phyloP scores from a whole-genome alignment of 2,797 vertebrate genomes.

The Catamblyrhynchus diadema region DNA sequence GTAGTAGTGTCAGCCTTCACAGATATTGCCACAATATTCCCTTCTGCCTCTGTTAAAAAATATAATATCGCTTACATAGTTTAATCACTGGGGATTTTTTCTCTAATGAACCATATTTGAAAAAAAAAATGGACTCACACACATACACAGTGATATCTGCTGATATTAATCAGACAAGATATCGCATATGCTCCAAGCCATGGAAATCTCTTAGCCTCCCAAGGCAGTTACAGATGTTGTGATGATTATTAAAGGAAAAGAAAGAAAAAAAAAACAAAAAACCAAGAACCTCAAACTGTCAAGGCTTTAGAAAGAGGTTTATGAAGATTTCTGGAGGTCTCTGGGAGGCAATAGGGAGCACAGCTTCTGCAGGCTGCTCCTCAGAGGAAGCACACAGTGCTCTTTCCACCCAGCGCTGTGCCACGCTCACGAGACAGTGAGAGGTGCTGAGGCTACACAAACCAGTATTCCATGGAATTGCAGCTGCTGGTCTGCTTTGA shows the following conservation, averaged over 20 bases:
- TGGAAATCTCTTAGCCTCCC: constrained; percentile 2
- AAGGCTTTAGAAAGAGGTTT: neutral
- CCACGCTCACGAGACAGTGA: rapidly evolving
- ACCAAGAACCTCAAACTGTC: neutral
- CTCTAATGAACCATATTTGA: neutral
- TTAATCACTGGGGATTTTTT: neutral
- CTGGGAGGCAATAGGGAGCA: neutral
- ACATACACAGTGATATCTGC: neutral
- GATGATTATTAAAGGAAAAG: neutral
- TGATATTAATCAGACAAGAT: constrained; percentile 25
- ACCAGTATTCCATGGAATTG: neutral
- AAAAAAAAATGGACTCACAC: neutral
- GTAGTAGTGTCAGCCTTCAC: neutral
- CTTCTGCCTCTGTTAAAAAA: neutral
- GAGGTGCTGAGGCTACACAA: rapidly evolving
- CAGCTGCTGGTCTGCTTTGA: neutral
- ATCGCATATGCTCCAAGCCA: neutral
- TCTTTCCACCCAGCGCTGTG: rapidly evolving
- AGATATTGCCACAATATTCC: neutral
- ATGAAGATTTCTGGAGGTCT: neutral
- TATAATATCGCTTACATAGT: neutral
- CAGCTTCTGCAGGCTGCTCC: rapidly evolving
- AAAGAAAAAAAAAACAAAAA: neutral
- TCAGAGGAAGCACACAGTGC: neutral
- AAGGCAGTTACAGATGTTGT: neutral